Evolutionary conservation across 2,797 vertebrate species (phyloP).

Genomic region (Sternotherus odoratus): DNA sequence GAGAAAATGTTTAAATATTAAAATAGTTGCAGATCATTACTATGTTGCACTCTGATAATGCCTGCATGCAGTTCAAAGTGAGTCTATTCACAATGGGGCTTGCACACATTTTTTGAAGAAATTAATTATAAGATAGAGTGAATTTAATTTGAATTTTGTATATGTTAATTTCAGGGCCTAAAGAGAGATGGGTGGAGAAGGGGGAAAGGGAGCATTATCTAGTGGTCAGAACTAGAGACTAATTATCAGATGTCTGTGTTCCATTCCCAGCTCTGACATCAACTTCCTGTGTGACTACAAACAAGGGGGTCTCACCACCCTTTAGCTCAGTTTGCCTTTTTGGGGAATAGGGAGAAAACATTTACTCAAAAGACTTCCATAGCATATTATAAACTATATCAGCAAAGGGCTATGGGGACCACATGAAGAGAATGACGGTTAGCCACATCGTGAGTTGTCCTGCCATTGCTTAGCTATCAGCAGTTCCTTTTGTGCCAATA

Average conservation of each 20-base stretch:
- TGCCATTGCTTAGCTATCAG: not conserved
- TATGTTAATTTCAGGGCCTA: not conserved
- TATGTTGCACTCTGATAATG: not conserved
- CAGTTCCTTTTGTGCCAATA: not conserved
- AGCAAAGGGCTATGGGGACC: not conserved
- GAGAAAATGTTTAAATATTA: slow-evolving; percentile 8
- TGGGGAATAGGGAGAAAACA: not conserved
- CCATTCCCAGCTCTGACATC: not conserved
- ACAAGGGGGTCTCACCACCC: not conserved
- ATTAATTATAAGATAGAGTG: not conserved
- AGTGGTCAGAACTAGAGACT: not conserved
- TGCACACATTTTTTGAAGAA: not conserved
- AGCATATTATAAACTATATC: not conserved
- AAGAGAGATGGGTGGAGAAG: not conserved
- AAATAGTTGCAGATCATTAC: not conserved
- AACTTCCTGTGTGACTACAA: not conserved
- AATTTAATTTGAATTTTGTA: not conserved
- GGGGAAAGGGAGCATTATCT: not conserved
- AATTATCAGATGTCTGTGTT: not conserved
- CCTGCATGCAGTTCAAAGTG: not conserved
- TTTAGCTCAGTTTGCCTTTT: not conserved
- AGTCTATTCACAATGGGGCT: not conserved
- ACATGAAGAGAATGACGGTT: fast-evolving
- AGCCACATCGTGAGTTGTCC: fast-evolving
- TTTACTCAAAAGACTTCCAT: not conserved